phyloP scores from a whole-genome alignment of 2,888 invertebrate genomes.

The Caenorhabditis angaria region DNA sequence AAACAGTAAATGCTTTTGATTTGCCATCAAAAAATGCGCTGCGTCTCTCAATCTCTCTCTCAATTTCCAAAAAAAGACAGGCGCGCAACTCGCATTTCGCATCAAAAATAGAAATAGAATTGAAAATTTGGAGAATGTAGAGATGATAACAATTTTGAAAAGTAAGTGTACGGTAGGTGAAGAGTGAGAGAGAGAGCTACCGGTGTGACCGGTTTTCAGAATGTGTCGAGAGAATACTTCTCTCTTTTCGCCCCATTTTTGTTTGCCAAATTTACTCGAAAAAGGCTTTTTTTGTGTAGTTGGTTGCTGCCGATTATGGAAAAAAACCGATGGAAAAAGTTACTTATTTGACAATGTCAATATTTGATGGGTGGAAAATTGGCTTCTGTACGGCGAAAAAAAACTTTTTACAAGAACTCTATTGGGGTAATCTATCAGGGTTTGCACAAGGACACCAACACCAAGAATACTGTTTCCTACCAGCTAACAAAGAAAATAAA shows the following conservation, averaged over 20 bases:
- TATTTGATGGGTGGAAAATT: not conserved
- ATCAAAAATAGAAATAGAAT: not conserved
- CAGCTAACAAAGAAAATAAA: not conserved
- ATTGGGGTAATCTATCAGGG: conserved; percentile 1
- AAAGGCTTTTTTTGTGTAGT: not conserved
- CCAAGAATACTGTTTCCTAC: not conserved
- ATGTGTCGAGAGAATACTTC: not conserved
- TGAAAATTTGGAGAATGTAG: not conserved
- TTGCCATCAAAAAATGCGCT: not conserved
- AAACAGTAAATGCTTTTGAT: too few species aligned
- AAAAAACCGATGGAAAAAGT: conserved; percentile 1
- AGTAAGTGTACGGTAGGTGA: too few species aligned
- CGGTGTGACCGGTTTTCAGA: not conserved
- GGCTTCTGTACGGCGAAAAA: not conserved
- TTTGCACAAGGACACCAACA: not conserved
- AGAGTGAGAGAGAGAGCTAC: not conserved
- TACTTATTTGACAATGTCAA: conserved; percentile 1
- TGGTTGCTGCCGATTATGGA: not conserved
- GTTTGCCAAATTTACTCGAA: conserved; percentile 1
- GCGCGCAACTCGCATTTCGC: not conserved
- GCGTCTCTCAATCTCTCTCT: not conserved
- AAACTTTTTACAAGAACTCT: too few species aligned
- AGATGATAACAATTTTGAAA: too few species aligned
- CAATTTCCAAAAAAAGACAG: not conserved
- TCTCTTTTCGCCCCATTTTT: not conserved